Evolutionary conservation across 2,113 vertebrate genomes (phyloP), one percentile per base, ranked within the genome.

Genomic region (Oreotrochilus melanogaster): DNA sequence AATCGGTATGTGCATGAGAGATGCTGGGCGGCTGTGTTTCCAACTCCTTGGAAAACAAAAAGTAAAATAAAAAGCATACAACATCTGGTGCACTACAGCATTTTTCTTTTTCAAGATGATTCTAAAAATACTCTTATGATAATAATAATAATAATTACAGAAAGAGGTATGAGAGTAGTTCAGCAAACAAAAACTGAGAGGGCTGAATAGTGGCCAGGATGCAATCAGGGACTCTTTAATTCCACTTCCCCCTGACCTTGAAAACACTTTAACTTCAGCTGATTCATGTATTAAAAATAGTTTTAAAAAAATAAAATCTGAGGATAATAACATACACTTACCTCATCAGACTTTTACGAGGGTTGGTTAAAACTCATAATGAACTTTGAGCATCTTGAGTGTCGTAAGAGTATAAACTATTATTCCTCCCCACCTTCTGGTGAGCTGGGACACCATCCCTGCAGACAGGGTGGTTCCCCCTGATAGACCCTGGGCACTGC

Each of bases 391-490:
- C 45, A 54, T n/a, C 50, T 50, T 21, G 19, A 37, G 37, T 50
- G 42, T 58, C 88, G 72, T 14, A n/a, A 24, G 23, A 65, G 6
- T 4, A 1, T 72, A 64, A 75, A 39, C 72, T 24, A 48, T 2
- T 12, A 23, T 72, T 85, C 35, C 48, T 81, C 21, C 37, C 3
- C 7, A 43, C 3, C 24, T 50, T 57, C 62, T 69, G 45, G 54
- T 6, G 18, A 62, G 73, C 6, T 37, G 33, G 39, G 45, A 21
- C 0, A 1, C 14, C 1, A 6, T n/a, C 70, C 65, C 47, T 2
- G 2, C 0, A 5, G 56, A 14, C 0, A 2, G 16, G 18, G 30
- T 21, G 56, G 11, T 27, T 18, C 39, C 17, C 42, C 7, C 1
- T 2, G 13, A 7, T 2, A 24, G 35, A 10, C 9, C 23, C 73